Conservation (phyloP, 1,140 invertebrate species). For the Halesus radiatus region DNA sequence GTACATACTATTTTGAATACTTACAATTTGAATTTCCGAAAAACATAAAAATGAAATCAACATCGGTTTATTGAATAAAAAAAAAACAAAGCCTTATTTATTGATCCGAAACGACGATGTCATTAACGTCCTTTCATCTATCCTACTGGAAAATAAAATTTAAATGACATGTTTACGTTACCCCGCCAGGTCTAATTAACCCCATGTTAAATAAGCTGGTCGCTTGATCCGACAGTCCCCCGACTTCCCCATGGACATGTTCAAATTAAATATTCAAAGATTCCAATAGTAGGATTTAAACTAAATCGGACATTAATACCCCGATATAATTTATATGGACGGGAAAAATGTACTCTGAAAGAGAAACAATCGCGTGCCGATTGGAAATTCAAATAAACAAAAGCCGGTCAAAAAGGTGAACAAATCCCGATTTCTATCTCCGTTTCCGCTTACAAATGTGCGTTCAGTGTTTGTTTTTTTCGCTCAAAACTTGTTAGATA, state of each 20-base stretch:
- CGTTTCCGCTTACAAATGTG: slow-evolving; percentile 57
- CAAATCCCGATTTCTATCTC: slow-evolving; percentile 57
- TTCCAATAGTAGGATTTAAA: neutral
- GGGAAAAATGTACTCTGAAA: slow-evolving; percentile 34
- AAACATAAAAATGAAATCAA: too few species aligned
- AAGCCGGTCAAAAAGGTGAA: slow-evolving; percentile 57
- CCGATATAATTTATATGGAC: slow-evolving; percentile 8
- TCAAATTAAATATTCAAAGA: slow-evolving; percentile 22
- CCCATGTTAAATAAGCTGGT: slow-evolving; percentile 8
- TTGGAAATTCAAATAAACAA: slow-evolving; percentile 56
- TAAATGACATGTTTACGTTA: slow-evolving; percentile 23
- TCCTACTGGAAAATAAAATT: slow-evolving; percentile 16
- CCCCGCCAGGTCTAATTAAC: slow-evolving; percentile 23
- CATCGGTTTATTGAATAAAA: too few species aligned
- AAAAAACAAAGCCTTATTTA: neutral
- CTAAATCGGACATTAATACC: slow-evolving; percentile 6
- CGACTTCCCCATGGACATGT: neutral
- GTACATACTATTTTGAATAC: too few species aligned
- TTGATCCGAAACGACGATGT: slow-evolving; percentile 9
- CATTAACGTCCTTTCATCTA: neutral
- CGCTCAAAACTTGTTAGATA: slow-evolving; percentile 27
- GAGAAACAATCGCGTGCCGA: slow-evolving; percentile 56
- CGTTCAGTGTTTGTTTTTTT: slow-evolving; percentile 46
- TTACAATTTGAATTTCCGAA: too few species aligned
- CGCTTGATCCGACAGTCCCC: slow-evolving; percentile 10